These are phyloP conservation scores for Vollenhovia emeryi DNA, from an alignment of 1,140 invertebrate genomes.

Conservation along the genomic window DNA sequence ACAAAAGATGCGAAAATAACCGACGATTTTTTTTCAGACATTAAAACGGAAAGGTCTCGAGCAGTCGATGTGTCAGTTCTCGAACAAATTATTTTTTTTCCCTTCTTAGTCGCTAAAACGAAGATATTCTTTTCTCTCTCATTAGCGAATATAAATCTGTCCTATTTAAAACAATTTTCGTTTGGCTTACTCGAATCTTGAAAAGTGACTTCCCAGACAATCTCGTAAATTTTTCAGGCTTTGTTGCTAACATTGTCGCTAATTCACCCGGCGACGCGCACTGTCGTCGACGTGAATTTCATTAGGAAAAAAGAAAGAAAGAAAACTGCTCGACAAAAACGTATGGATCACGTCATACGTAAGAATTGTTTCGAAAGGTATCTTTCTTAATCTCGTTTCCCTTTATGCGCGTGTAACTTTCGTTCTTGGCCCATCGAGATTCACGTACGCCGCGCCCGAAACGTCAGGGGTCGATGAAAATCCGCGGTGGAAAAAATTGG, in stretches of 20 bases:
- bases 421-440: background rate
- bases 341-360: background rate
- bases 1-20: conserved; percentile 19
- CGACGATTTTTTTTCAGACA: background rate
- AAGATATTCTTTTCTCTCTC: background rate
- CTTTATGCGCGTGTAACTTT: background rate
- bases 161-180: conserved; percentile 6
- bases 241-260: background rate
- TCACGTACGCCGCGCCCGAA: conserved; percentile 40
- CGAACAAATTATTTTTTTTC: background rate
- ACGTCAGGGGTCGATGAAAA: conserved; percentile 75
- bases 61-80: background rate
- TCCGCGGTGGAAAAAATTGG: conserved; percentile 67
- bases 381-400: background rate
- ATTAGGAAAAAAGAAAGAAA: background rate
- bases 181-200: background rate
- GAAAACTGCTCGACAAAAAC: background rate
- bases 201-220: background rate
- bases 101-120: background rate
- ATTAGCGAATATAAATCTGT: background rate
- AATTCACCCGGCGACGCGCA: background rate
- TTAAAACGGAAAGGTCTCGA: conserved; percentile 4
- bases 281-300: background rate
- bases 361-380: background rate
- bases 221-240: background rate